phyloP scores from a whole-genome alignment of 1,140 invertebrate genomes.

The Triops longicaudatus region DNA sequence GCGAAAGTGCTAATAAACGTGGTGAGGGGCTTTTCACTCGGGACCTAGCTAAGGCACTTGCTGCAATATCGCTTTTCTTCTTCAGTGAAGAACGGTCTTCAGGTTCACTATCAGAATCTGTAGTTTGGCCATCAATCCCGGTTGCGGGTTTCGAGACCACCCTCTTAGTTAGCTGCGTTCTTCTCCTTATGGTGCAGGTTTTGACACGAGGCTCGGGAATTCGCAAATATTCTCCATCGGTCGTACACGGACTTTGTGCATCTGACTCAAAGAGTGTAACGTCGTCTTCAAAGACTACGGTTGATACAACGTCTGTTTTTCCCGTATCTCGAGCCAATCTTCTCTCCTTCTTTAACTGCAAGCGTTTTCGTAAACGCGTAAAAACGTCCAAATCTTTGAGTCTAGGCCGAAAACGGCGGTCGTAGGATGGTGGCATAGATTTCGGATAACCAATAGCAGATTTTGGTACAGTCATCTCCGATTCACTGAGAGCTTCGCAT shows the following conservation, averaged over 20 bases:
- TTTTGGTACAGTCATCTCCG: not conserved
- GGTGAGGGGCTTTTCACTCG: not conserved
- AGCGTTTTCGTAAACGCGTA: not conserved
- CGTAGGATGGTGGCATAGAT: not conserved
- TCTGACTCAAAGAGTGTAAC: not conserved
- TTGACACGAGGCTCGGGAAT: not conserved
- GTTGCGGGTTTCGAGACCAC: not conserved
- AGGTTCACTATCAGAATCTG: not conserved
- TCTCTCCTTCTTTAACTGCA: not conserved
- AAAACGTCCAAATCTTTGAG: not conserved
- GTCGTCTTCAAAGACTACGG: not conserved
- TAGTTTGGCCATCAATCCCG: not conserved
- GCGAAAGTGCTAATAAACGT: no score
- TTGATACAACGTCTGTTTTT: not conserved
- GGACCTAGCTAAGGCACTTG: not conserved
- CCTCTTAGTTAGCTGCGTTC: not conserved
- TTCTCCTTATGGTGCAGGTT: not conserved
- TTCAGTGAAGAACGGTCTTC: not conserved
- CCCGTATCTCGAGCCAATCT: not conserved
- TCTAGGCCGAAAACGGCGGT: not conserved
- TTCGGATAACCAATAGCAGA: not conserved
- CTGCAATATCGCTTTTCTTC: not conserved
- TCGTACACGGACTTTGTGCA: not conserved
- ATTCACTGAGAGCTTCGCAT: not conserved
- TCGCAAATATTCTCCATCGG: not conserved